Percentiles rank a stretch among this genome's conserved stretches.
Evolutionary conservation across 2,797 vertebrate genomes (phyloP).

Genomic region (Heteromormyrus szaboi): DNA sequence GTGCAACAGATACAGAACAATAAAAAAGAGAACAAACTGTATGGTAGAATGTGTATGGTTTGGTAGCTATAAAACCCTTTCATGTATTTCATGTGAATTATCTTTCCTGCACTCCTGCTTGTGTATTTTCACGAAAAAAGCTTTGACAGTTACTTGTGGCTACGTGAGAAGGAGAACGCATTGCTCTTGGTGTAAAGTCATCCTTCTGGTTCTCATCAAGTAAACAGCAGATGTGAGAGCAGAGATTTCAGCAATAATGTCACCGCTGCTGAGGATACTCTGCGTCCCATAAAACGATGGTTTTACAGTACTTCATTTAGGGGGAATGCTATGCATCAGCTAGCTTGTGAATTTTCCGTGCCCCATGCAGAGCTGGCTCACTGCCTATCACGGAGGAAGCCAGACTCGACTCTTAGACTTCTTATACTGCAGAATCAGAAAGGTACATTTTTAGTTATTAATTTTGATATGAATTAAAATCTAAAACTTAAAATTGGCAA

Average conservation of each 20-base stretch:
- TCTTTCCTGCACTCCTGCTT: background rate
- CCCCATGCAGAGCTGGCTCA: background rate
- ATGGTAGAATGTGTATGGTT: background rate
- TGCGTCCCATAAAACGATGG: background rate
- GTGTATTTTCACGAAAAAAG: background rate
- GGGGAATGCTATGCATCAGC: background rate
- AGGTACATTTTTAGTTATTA: background rate
- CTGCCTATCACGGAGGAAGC: background rate
- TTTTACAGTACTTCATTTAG: background rate
- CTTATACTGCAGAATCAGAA: background rate
- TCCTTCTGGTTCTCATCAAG: constrained; percentile 10
- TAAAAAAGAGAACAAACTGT: background rate
- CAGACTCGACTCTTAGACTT: background rate
- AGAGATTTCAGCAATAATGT: background rate
- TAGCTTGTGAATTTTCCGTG: background rate
- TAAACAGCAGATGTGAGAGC: background rate
- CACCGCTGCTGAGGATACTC: background rate
- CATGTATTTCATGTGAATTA: background rate
- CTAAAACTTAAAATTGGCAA: background rate
- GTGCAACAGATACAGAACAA: background rate
- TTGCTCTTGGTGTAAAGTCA: background rate
- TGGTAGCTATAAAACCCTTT: background rate
- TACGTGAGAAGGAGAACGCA: background rate
- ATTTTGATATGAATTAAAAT: background rate
- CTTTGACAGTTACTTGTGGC: background rate